These are phyloP conservation scores for Centroberyx gerrardi DNA, from an alignment of 2,797 vertebrate species.

Conservation along the genomic window DNA sequence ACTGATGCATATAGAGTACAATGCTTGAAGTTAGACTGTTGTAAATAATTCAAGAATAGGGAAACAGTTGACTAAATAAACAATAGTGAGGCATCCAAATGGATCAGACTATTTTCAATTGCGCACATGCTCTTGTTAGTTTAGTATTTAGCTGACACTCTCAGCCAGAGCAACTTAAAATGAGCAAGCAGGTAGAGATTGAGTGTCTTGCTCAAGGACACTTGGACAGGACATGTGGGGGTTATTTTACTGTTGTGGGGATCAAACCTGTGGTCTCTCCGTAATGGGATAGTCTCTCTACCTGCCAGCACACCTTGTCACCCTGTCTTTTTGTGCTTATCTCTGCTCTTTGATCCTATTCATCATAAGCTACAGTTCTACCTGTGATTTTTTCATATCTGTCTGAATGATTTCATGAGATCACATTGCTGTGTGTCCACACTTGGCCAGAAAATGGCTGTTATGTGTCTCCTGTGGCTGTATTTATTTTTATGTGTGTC, in stretches of 20 bases:
- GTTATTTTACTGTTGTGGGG: too few relatives aligned
- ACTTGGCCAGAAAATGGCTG: too few relatives aligned
- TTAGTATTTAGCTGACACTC: background rate
- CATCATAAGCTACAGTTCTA: background rate
- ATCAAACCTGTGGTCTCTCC: background rate
- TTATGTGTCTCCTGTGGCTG: too few relatives aligned
- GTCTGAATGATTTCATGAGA: too few relatives aligned
- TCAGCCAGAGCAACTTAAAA: too few relatives aligned
- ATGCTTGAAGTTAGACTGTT: slow-evolving; percentile 12
- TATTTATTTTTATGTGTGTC: too few relatives aligned
- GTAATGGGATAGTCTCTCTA: background rate
- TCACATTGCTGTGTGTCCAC: too few relatives aligned
- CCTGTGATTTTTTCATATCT: background rate
- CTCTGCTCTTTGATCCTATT: background rate
- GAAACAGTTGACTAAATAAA: slow-evolving; percentile 21
- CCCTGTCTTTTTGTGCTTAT: background rate
- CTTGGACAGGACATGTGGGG: too few relatives aligned
- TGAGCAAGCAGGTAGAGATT: too few relatives aligned
- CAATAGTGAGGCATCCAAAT: slow-evolving; percentile 1
- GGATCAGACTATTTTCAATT: slow-evolving; percentile 15
- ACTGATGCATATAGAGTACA: slow-evolving; percentile 22
- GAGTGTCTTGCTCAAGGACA: too few relatives aligned
- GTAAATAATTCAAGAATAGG: slow-evolving; percentile 41
- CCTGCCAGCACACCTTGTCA: background rate
- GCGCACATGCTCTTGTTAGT: background rate